A percentile compares a stretch with the other conserved stretches of the same genome.
Evolutionary conservation across 2,888 invertebrate genomes (phyloP).

Genomic region (Lucinisca nassula): DNA sequence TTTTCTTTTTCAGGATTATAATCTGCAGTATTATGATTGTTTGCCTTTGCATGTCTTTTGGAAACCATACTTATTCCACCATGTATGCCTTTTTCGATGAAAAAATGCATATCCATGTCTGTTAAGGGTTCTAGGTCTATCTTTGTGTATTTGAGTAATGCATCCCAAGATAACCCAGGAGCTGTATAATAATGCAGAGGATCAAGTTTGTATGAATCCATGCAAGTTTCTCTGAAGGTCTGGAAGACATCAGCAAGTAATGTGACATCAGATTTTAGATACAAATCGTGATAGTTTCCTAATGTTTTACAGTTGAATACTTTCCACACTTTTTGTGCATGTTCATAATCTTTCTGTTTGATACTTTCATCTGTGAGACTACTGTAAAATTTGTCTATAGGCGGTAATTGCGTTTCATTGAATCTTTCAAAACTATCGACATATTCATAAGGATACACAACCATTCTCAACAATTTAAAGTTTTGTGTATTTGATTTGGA

Average conservation of each 20-base stretch:
- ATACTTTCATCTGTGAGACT: conserved; percentile 11
- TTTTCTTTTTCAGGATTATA: conserved; percentile 4
- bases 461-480: background rate
- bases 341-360: conserved; percentile 15
- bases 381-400: conserved; percentile 5
- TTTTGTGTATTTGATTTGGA: background rate
- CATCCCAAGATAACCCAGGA: conserved; percentile 36
- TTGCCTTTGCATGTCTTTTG: conserved; percentile 78
- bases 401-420: conserved; percentile 5
- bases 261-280: conserved; percentile 77
- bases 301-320: conserved; percentile 39
- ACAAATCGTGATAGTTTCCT: conserved; percentile 55
- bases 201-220: conserved; percentile 75
- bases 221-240: conserved; percentile 77
- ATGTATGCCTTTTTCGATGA: conserved; percentile 48
- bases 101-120: conserved; percentile 77
- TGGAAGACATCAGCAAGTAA: conserved; percentile 84
- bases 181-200: background rate
- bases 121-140: conserved; percentile 76
- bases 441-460: background rate
- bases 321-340: conserved; percentile 64
- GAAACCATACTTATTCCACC: conserved; percentile 70
- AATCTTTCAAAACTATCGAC: background rate
- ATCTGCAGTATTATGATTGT: conserved; percentile 70
- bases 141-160: conserved; percentile 46